A percentile compares a stretch with the other conserved stretches of the same genome.
phyloP scores from a whole-genome alignment of 2,888 invertebrate genomes.

The Thysanoteuthis rhombus region DNA sequence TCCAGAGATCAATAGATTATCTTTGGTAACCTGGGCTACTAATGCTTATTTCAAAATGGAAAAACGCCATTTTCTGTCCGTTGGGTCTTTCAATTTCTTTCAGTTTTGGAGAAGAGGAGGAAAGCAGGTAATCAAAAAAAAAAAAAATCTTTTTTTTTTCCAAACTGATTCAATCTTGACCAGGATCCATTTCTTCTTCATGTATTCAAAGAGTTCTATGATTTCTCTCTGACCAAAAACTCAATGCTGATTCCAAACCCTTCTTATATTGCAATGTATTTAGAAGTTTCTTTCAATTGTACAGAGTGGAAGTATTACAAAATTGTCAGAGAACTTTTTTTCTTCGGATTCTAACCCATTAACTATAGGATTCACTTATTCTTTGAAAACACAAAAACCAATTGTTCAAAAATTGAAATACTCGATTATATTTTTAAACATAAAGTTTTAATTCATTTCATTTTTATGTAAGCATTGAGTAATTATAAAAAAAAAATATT shows the following conservation, averaged over 20 bases:
- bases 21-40: background rate
- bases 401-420: background rate
- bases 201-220: background rate
- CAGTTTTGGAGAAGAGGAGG: background rate
- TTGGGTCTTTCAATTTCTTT: background rate
- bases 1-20: background rate
- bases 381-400: background rate
- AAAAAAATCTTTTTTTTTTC: background rate
- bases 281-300: background rate
- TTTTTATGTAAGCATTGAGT: background rate
- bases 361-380: background rate
- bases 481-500: no score
- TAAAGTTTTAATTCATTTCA: background rate
- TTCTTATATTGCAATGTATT: background rate
- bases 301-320: background rate
- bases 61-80: background rate
- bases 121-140: background rate
- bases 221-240: background rate
- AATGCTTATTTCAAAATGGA: background rate
- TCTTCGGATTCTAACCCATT: background rate
- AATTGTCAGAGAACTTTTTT: background rate
- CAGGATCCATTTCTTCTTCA: conserved; percentile 12
- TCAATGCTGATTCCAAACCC: background rate
- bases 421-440: background rate
- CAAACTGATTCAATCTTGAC: background rate